A percentile compares a stretch with the other conserved stretches of the same genome.
Evolutionary conservation across 2,888 invertebrate species (phyloP).

Genomic region (Pandemis corylana): DNA sequence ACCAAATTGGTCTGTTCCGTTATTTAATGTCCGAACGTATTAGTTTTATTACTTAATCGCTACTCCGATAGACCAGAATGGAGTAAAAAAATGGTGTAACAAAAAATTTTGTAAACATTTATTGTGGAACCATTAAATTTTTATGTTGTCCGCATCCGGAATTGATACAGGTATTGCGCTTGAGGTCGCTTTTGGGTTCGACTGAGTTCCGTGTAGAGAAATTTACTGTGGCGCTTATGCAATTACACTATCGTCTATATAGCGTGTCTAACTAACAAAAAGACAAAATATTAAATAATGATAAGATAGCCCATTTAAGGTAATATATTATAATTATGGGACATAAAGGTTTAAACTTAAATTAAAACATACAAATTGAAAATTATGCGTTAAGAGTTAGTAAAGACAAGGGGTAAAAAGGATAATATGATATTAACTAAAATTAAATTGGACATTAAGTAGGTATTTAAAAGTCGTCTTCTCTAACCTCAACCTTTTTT

Average conservation of each 20-base stretch:
- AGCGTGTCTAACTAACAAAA: too few relatives aligned
- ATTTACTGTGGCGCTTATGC: neutral
- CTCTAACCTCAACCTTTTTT: neutral
- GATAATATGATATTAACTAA: too few relatives aligned
- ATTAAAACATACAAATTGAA: too few relatives aligned
- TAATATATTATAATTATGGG: too few relatives aligned
- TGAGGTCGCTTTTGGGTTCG: neutral
- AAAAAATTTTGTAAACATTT: slow-evolving; percentile 43
- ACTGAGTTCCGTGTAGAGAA: neutral
- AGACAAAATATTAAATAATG: too few relatives aligned
- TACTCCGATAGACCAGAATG: slow-evolving; percentile 62
- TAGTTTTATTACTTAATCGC: slow-evolving; percentile 77
- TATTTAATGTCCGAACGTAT: slow-evolving; percentile 66
- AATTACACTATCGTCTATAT: too few relatives aligned
- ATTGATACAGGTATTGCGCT: slow-evolving; percentile 29
- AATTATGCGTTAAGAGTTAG: too few relatives aligned
- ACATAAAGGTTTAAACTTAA: too few relatives aligned
- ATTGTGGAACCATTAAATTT: slow-evolving; percentile 39
- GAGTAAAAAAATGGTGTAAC: slow-evolving; percentile 49
- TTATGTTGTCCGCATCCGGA: slow-evolving; percentile 41
- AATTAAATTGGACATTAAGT: too few relatives aligned
- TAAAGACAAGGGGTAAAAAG: too few relatives aligned
- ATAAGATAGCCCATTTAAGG: too few relatives aligned
- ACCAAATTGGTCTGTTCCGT: slow-evolving; percentile 71
- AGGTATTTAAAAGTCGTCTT: too few relatives aligned